Evolutionary conservation across 2,797 vertebrate species (phyloP).

Genomic region (Eremophila alpestris): DNA sequence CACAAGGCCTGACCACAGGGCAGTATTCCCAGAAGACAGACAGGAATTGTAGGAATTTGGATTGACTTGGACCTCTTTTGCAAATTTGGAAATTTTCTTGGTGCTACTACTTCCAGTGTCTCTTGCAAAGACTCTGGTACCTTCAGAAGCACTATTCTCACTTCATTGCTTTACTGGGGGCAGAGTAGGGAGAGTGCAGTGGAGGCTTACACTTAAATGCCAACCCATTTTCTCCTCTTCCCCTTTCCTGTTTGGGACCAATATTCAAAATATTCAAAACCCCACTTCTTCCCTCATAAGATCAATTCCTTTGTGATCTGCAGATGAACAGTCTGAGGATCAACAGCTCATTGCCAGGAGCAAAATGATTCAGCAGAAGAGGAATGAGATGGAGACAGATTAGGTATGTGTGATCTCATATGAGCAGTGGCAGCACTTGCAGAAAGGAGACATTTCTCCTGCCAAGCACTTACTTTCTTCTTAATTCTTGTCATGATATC

Average conservation of each 20-base stretch:
- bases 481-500: slow-evolving; percentile 59
- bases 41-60: background rate
- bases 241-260: background rate
- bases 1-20: background rate
- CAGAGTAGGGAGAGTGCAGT: background rate
- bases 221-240: background rate
- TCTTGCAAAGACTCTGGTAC: background rate
- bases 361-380: background rate
- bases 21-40: background rate
- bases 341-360: background rate
- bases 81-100: background rate
- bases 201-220: accelerated
- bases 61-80: background rate
- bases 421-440: background rate
- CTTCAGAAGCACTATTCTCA: background rate
- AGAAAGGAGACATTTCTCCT: background rate
- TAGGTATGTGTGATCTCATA: background rate
- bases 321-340: background rate
- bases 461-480: background rate
- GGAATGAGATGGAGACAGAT: background rate
- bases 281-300: background rate
- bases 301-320: background rate
- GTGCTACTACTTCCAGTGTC: background rate
- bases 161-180: background rate
- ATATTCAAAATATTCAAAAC: background rate